Conservation (phyloP, 2,888 invertebrate species). For the Cetonia aurata region DNA sequence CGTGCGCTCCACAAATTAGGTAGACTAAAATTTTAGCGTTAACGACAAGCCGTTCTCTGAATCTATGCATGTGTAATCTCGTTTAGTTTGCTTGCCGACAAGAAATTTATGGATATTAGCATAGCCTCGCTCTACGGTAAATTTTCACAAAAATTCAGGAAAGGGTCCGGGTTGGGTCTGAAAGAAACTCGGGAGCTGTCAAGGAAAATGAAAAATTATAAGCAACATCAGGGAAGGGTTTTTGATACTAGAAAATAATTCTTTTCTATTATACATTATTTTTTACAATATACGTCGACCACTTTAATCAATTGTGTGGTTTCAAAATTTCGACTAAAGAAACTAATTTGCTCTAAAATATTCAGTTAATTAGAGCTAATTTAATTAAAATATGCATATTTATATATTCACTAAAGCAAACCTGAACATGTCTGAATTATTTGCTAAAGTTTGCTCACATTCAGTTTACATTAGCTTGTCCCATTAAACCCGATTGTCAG, state of each 20-base stretch:
- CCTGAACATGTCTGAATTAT: too few species aligned
- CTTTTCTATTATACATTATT: constrained; percentile 4
- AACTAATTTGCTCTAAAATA: too few species aligned
- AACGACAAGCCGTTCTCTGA: background rate
- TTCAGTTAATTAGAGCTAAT: too few species aligned
- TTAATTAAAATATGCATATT: too few species aligned
- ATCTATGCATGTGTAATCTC: constrained; percentile 11
- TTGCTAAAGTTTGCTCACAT: too few species aligned
- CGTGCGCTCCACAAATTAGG: too few species aligned
- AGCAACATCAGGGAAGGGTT: constrained; percentile 13
- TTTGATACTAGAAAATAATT: background rate
- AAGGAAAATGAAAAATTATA: constrained; percentile 27
- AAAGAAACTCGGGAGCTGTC: constrained; percentile 7
- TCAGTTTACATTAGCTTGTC: too few species aligned
- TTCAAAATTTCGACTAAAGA: too few species aligned
- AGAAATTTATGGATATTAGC: constrained; percentile 30
- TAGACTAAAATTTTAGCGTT: background rate
- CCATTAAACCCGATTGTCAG: too few species aligned
- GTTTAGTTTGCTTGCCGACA: constrained; percentile 14
- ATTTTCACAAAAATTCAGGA: constrained; percentile 7
- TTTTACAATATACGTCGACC: background rate
- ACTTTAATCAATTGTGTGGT: too few species aligned
- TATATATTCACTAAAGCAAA: too few species aligned
- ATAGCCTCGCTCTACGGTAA: background rate
- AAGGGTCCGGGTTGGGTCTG: constrained; percentile 10